These are phyloP conservation scores for Ephydatia muelleri DNA, from an alignment of 37 sponge, comb jelly and placozoan species.

Conservation along the genomic window DNA sequence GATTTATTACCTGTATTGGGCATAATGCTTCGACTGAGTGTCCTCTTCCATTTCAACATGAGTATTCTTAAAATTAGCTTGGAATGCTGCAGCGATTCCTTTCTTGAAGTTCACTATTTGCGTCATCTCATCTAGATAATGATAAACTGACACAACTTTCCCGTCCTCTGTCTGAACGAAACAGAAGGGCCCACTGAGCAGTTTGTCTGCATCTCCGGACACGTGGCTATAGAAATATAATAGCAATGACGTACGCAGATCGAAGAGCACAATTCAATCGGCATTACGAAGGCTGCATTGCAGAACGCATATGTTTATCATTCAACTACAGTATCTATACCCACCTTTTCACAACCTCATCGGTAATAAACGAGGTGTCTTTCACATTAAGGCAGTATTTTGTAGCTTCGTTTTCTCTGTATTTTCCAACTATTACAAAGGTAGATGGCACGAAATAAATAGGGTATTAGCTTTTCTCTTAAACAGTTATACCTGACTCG, in stretches of 20 bases:
- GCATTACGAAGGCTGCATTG: too few species aligned
- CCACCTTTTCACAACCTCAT: background rate
- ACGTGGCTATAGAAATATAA: background rate
- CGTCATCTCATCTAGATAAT: constrained; percentile 9
- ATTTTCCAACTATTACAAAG: constrained; percentile 18
- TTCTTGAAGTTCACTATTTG: constrained; percentile 56
- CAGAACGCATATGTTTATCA: background rate
- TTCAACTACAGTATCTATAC: background rate
- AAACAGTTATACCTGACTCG: constrained; percentile 11
- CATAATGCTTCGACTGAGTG: constrained; percentile 17
- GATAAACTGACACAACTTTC: constrained; percentile 22
- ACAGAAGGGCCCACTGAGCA: constrained; percentile 17
- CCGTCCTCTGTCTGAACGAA: constrained; percentile 49
- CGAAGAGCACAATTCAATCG: too few species aligned
- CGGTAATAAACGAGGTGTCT: background rate
- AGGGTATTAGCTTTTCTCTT: background rate
- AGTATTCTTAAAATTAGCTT: constrained; percentile 43
- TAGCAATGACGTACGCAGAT: too few species aligned
- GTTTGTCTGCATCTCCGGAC: constrained; percentile 1
- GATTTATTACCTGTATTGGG: constrained; percentile 13
- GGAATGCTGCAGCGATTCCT: constrained; percentile 53
- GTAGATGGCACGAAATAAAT: background rate
- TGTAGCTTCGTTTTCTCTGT: constrained; percentile 5
- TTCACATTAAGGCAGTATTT: constrained; percentile 28
- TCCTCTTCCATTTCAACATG: constrained; percentile 24